phyloP scores from a whole-genome alignment of 2,888 invertebrate genomes.

The Scaptomyza cyrtandrae region DNA sequence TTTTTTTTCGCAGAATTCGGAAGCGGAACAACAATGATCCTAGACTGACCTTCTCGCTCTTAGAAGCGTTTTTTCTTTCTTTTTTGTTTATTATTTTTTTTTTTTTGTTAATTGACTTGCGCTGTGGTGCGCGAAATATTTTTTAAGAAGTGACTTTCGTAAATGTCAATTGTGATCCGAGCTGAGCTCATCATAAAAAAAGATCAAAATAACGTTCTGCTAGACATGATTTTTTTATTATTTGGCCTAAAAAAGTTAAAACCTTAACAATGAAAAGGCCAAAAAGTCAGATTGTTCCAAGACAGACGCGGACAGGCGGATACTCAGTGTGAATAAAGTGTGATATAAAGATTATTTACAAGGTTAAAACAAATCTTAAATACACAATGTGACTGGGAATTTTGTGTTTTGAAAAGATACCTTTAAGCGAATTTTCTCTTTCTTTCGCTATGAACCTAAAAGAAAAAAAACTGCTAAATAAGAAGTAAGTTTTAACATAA shows the following conservation, averaged over 20 bases:
- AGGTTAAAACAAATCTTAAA: constrained; percentile 19
- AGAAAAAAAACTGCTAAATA: too few relatives aligned
- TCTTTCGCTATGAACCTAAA: too few relatives aligned
- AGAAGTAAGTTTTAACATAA: too few relatives aligned
- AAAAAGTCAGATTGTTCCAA: constrained; percentile 43
- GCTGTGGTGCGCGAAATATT: constrained; percentile 69
- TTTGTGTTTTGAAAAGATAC: background rate
- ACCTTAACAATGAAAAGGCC: constrained; percentile 19
- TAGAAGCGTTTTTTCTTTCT: constrained; percentile 13
- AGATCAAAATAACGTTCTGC: constrained; percentile 35
- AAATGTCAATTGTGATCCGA: constrained; percentile 44
- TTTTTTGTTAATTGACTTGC: constrained; percentile 64
- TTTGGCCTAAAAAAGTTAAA: constrained; percentile 60
- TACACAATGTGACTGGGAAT: background rate
- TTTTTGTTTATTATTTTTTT: too few relatives aligned
- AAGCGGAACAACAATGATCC: constrained; percentile 61
- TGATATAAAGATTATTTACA: constrained; percentile 31
- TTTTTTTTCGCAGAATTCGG: constrained; percentile 69
- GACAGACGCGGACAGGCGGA: background rate
- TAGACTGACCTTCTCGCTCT: constrained; percentile 59
- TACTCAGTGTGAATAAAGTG: background rate
- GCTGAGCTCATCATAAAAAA: constrained; percentile 67
- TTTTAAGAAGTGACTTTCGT: constrained; percentile 63
- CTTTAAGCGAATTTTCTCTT: too few relatives aligned
- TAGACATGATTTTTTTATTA: constrained; percentile 71